These are phyloP conservation scores for Herpetotheres cachinnans DNA, from an alignment of 2,113 vertebrate genomes.

Conservation along the genomic window DNA sequence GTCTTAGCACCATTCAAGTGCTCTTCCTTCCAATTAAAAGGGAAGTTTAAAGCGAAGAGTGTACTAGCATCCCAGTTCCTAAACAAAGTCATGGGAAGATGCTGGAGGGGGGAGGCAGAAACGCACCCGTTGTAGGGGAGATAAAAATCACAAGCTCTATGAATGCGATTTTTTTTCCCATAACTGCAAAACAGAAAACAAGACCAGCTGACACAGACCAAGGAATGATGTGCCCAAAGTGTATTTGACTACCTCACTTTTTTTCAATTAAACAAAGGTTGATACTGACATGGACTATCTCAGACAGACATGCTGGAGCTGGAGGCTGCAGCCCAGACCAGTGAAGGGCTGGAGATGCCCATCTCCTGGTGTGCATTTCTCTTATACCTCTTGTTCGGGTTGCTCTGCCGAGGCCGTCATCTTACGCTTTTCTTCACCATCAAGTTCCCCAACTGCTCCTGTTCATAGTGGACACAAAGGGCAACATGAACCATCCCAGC, in stretches of 20 bases:
- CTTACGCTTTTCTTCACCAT: background rate
- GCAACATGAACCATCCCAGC: background rate
- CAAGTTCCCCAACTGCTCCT: background rate
- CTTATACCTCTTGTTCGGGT: background rate
- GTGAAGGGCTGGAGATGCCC: background rate
- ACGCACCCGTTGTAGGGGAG: background rate
- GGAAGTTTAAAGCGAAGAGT: background rate
- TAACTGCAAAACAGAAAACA: background rate
- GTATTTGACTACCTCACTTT: background rate
- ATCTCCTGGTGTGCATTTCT: background rate
- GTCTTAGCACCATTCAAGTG: background rate
- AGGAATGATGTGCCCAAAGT: background rate
- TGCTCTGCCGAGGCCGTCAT: background rate
- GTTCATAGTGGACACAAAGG: background rate
- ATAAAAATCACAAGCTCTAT: background rate
- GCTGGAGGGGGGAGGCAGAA: background rate
- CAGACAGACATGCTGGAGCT: background rate
- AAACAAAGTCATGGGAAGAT: background rate
- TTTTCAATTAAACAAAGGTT: background rate
- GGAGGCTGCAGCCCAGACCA: background rate
- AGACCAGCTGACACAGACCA: background rate
- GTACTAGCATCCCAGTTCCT: background rate
- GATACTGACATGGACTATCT: background rate
- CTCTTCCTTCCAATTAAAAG: background rate
- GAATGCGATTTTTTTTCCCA: background rate